Evolutionary conservation across 2,797 vertebrate genomes (phyloP).

Genomic region (Tauraco hartlaubi): DNA sequence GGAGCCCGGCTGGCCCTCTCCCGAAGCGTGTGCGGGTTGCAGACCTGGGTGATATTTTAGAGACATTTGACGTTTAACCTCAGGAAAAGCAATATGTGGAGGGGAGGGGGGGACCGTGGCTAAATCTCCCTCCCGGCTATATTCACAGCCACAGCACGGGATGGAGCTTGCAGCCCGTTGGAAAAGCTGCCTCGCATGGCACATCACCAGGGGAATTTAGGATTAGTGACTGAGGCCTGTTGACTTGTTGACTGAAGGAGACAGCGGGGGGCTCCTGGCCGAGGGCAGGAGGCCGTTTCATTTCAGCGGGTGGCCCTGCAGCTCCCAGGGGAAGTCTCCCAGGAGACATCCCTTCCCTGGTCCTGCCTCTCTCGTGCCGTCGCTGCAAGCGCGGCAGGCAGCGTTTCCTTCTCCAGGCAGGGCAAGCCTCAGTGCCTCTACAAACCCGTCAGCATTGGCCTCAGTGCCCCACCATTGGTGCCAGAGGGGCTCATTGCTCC

Average conservation of each 20-base stretch:
- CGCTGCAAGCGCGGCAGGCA: rapidly evolving
- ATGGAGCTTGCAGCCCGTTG: background rate
- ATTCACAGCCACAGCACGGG: background rate
- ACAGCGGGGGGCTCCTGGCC: background rate
- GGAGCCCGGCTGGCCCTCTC: background rate
- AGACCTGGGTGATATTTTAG: slow-evolving; percentile 43
- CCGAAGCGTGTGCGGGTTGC: background rate
- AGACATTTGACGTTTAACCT: slow-evolving; percentile 50
- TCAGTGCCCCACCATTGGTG: rapidly evolving
- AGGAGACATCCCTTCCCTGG: background rate
- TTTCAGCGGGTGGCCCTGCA: background rate
- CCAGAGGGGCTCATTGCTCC: background rate
- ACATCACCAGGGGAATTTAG: background rate
- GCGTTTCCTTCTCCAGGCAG: background rate
- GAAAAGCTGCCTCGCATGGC: background rate
- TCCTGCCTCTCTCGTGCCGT: background rate
- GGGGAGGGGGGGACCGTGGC: background rate
- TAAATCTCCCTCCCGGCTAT: background rate
- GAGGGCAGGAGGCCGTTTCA: background rate
- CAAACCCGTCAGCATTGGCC: background rate
- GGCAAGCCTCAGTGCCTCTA: background rate
- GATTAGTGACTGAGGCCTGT: background rate
- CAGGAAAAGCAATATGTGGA: background rate
- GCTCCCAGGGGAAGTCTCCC: background rate
- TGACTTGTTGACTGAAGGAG: background rate